These are phyloP conservation scores for Dinocampus coccinellae DNA, from an alignment of 2,888 invertebrate species.

Conservation along the genomic window DNA sequence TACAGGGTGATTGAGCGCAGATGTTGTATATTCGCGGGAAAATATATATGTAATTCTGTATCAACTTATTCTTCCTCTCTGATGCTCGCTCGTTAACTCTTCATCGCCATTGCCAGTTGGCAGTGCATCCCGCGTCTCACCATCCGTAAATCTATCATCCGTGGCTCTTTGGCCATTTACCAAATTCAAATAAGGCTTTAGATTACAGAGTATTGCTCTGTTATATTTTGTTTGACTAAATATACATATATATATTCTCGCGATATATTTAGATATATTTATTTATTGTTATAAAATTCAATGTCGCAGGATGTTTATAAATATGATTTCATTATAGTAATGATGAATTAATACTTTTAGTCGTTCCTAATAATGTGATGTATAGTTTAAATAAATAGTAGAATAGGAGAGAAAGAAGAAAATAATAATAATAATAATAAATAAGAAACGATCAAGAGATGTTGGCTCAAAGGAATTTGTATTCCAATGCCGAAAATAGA, in stretches of 20 bases:
- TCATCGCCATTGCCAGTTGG: constrained; percentile 37
- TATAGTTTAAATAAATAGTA: constrained; percentile 1
- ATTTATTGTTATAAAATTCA: background rate
- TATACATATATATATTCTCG: background rate
- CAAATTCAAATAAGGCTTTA: constrained; percentile 44
- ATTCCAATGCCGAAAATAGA: constrained; percentile 40
- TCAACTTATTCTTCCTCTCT: constrained; percentile 25
- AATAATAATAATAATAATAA: background rate
- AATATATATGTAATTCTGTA: constrained; percentile 27
- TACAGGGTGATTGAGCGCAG: constrained; percentile 15
- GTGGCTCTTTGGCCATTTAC: constrained; percentile 38
- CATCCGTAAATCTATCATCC: constrained; percentile 36
- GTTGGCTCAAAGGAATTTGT: constrained; percentile 5
- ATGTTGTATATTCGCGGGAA: constrained; percentile 24
- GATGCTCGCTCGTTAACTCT: constrained; percentile 29
- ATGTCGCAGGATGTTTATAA: background rate
- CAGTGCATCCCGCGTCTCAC: constrained; percentile 24
- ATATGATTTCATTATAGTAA: background rate
- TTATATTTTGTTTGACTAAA: constrained; percentile 22
- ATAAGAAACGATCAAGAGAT: background rate
- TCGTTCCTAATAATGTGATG: constrained; percentile 1
- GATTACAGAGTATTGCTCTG: constrained; percentile 38
- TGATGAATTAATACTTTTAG: background rate
- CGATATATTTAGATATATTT: background rate
- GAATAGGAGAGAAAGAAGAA: background rate